Conservation (phyloP, 2,888 invertebrate genomes). For the Dicycla oo region DNA sequence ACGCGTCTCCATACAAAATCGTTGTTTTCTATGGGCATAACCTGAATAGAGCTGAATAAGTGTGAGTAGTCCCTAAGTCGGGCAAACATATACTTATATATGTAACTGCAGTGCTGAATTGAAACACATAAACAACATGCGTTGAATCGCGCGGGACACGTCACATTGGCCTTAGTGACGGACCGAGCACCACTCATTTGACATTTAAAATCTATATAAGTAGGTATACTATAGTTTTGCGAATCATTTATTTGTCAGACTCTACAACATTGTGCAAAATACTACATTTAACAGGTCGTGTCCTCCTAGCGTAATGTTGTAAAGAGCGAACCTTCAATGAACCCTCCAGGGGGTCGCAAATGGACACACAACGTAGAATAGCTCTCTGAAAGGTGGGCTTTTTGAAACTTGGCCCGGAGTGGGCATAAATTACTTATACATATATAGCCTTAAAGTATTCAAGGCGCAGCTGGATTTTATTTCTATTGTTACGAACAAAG, state of each 20-base stretch:
- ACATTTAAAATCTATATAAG: background rate
- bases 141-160: background rate
- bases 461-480: slow-evolving; percentile 44
- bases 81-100: slow-evolving; percentile 4
- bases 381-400: slow-evolving; percentile 44
- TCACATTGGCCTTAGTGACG: background rate
- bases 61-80: no score
- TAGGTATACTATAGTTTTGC: background rate
- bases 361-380: slow-evolving; percentile 48
- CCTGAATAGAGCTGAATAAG: no score
- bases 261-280: slow-evolving; percentile 7
- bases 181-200: background rate
- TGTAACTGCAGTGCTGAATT: slow-evolving; percentile 9
- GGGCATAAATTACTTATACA: slow-evolving; percentile 56
- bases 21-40: no score
- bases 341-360: slow-evolving; percentile 45
- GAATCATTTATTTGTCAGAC: background rate
- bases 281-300: slow-evolving; percentile 18
- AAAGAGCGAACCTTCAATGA: slow-evolving; percentile 35
- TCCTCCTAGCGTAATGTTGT: slow-evolving; percentile 30
- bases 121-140: slow-evolving; percentile 12
- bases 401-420: slow-evolving; percentile 46
- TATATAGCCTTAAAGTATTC: slow-evolving; percentile 47
- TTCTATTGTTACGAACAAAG: slow-evolving; percentile 33
- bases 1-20: no score